Evolutionary conservation across 2,113 vertebrate genomes (phyloP), one percentile per base, ranked within the genome.

Genomic region (Lucifuga dentata): DNA sequence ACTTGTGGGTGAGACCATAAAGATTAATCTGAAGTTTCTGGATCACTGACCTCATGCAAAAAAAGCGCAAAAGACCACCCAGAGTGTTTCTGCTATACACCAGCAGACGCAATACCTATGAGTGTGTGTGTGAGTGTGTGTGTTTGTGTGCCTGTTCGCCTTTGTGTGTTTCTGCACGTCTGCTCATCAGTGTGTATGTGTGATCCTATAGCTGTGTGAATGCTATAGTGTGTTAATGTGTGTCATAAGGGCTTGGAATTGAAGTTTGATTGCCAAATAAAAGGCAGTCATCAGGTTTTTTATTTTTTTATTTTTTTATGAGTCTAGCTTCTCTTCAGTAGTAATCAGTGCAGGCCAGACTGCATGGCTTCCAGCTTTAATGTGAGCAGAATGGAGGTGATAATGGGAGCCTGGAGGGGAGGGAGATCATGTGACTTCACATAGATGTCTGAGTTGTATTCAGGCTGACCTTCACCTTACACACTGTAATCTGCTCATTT

Each of bases 301-400:
- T n/a, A n/a, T n/a, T n/a, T n/a, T n/a, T n/a, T n/a, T n/a, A n/a
- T n/a, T n/a, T n/a, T 11, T 35, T 63, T 68, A 73, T 40, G 52
- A 72, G 63, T 61, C 62, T 41, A 19, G 29, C 41, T 32, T 52
- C 66, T 64, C 19, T 50, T 63, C 36, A n/a, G 51, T 3, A 48
- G 65, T 60, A 59, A 77, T 71, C 53, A 49, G 24, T 26, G 46
- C 32, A 40, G 33, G 11, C 16, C 61, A 77, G 73, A 64, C 53
- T 52, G 33, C 59, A 39, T 9, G 24, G 64, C 60, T 53, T 53
- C 48, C 66, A 65, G 60, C 53, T 78, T 73, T 73, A 57, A 51
- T 57, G 44, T 73, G 68, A 61, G 56, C 11, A 49, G 39, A 72
- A 49, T 66, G 61, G 46, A 33, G 19, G 26, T 16, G n/a, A 66